Percentiles rank a stretch among this genome's conserved stretches.
Conservation (phyloP, 2,797 vertebrate species). For the Spinus pinus region DNA sequence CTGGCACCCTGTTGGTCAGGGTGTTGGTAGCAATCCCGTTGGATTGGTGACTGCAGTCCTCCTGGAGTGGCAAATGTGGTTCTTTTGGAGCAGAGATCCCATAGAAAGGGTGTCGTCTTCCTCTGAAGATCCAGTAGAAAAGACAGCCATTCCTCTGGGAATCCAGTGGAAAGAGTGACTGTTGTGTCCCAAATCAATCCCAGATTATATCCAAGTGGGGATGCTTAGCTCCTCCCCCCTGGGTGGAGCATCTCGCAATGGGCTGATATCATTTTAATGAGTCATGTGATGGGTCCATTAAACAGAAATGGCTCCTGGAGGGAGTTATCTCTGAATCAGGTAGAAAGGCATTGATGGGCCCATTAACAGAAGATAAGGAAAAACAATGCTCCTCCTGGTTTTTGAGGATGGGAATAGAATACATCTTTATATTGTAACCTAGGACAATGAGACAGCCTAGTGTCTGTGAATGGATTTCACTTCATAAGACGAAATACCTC, state of each 20-base stretch:
- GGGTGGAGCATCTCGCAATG: background rate
- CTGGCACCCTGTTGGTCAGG: background rate
- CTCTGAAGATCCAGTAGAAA: background rate
- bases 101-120: background rate
- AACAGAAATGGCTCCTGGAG: background rate
- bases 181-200: background rate
- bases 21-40: background rate
- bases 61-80: background rate
- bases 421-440: background rate
- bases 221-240: background rate
- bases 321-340: background rate
- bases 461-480: background rate
- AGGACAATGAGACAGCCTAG: background rate
- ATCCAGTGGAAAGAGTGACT: background rate
- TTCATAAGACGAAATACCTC: background rate
- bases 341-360: background rate
- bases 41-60: background rate
- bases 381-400: background rate
- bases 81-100: background rate
- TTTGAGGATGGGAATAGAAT: background rate
- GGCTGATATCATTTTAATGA: background rate
- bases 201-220: background rate
- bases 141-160: background rate
- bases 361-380: background rate
- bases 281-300: background rate